Evolutionary conservation across 1,140 invertebrate species (phyloP).

Genomic region (Cherax destructor): DNA sequence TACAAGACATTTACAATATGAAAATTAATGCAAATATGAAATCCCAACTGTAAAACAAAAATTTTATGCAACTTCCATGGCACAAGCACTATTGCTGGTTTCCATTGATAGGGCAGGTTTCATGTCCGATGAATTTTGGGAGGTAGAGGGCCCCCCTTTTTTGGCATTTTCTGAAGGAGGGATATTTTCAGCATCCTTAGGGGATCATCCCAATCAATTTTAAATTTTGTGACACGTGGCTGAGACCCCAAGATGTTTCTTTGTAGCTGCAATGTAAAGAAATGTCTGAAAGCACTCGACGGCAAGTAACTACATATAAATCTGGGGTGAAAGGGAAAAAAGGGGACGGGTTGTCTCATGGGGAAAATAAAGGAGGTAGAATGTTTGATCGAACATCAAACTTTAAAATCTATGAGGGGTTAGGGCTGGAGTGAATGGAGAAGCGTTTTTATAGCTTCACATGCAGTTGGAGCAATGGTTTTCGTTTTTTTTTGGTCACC

Average conservation of each 20-base stretch:
- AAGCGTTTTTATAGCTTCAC: too few relatives aligned
- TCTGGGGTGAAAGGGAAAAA: too few relatives aligned
- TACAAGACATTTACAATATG: conserved; percentile 41
- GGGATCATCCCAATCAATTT: conserved; percentile 97
- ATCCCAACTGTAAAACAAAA: background rate
- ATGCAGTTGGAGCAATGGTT: too few relatives aligned
- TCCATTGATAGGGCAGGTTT: conserved; percentile 49
- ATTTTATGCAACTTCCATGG: conserved; percentile 70
- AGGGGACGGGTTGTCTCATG: too few relatives aligned
- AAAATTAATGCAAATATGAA: conserved; percentile 19
- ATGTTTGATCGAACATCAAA: too few relatives aligned
- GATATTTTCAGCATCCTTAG: conserved; percentile 70
- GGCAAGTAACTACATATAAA: too few relatives aligned
- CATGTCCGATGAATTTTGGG: conserved; percentile 48
- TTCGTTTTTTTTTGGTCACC: too few relatives aligned
- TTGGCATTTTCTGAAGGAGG: conserved; percentile 66
- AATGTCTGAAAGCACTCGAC: background rate
- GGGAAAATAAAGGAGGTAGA: too few relatives aligned
- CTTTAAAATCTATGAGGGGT: too few relatives aligned
- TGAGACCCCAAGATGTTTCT: conserved; percentile 95
- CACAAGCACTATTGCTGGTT: conserved; percentile 71
- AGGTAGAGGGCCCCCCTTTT: conserved; percentile 39
- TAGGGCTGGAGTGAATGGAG: too few relatives aligned
- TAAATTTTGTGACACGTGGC: conserved; percentile 96
- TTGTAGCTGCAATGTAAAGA: conserved; percentile 79